Evolutionary conservation across 2,797 vertebrate species (phyloP), one percentile per base, ranked within the genome.

Genomic region (Danio tinwini): DNA sequence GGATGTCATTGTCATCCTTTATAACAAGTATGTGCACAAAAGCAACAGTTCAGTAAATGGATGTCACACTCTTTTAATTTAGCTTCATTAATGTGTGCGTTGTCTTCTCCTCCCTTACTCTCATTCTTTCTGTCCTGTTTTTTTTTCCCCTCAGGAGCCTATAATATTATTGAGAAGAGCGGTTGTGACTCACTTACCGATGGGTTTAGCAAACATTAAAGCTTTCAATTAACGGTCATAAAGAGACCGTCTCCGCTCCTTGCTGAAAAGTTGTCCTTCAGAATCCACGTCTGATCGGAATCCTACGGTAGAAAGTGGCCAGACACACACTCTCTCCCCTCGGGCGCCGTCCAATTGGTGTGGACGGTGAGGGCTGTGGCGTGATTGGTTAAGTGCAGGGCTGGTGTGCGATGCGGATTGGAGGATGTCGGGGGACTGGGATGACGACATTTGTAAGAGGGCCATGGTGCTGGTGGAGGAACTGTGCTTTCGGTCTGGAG

Each of bases 401-500:
- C 71, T 78, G 89, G 90, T 93, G 93, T 94, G 93, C 92, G 63
- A 95, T 95, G 94, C 93, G 80, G 92, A 94, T 95, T 91, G 93
- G 93, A 94, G 91, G 88, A 97, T 97, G 96, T 97, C 96, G 78
- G 96, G 96, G 83, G 96, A 97, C 93, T 96, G 95, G 81, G 96
- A 97, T 90, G 96, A 97, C 91, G 96, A 97, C 83, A 86, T 96
- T 89, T 96, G 96, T 90, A 95, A 95, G 87, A 95, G 93, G 90
- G 95, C 95, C 11, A 91, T 96, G 89, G 89, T 93, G 89, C 80
- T 97, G 88, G 94, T 96, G 90, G 94, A 95, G 29, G 95, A 97
- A 85, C 93, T 97, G 83, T 97, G 96, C 88, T 95, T 95, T 29
- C 91, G 93, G 86, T 92, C 90, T 1, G 91, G 93, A 67, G 93